Evolutionary conservation across 2,797 vertebrate species (phyloP), one percentile per base, ranked within the genome.

Genomic region (Pterois miles): DNA sequence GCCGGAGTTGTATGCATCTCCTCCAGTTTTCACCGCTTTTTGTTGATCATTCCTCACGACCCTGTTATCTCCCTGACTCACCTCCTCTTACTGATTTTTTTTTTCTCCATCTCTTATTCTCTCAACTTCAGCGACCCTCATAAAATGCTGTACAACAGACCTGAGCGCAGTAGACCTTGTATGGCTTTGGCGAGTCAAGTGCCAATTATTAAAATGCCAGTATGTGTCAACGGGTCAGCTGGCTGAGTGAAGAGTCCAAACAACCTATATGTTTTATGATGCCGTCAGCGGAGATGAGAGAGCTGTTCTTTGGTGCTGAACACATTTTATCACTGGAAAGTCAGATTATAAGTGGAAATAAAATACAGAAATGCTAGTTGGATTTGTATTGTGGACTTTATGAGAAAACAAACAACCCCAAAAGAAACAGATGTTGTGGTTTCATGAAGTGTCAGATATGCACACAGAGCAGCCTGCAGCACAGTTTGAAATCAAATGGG

Each of bases 141-240:
- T 82, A 65, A 86, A 76, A 82, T 57, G 82, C 70, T 59, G 76
- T 83, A 75, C 63, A 38, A 2, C 18, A 54, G 33, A 50, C 3
- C 6, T 0, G 8, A 43, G 58, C 18, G 71, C 64, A 73, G 14
- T 18, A 58, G 62, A 78, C 78, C 71, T 68, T 31, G 4, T 31
- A 2, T 69, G 63, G 67, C 53, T 10, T 18, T 2, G 12, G 20
- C 74, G 62, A 84, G 71, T 80, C 70, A 85, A 89, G 82, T 75
- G 77, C 34, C 78, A 68, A 58, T 86, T 84, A 87, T 91, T 85
- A 71, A 88, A 82, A 88, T 85, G 78, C 70, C 82, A 81, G 57
- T 1, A 3, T 65, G 71, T 85, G 66, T 82, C 58, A 33, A 3
- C 1, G 59, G 82, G 71, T 91, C 86, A 84, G 66, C 71, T 67